These are phyloP conservation scores for Hemitrygon akajei DNA, from an alignment of 2,797 vertebrate genomes.

Conservation along the genomic window DNA sequence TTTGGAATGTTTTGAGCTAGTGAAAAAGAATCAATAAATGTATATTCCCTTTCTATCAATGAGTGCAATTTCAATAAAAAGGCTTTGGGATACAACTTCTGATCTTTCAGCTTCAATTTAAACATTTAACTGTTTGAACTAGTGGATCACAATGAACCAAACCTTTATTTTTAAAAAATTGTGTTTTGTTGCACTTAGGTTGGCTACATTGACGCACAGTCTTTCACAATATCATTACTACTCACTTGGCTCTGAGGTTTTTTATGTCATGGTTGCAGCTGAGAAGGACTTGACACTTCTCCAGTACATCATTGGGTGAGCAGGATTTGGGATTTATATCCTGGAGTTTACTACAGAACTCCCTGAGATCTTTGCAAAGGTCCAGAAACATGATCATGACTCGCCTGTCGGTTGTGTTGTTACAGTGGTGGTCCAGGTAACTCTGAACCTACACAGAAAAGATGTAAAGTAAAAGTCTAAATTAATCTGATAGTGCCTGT, in stretches of 20 bases:
- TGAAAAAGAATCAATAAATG: neutral
- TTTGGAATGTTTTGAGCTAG: too few species aligned
- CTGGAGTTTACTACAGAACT: conserved; percentile 53
- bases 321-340: conserved; percentile 43
- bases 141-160: neutral
- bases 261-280: conserved; percentile 61
- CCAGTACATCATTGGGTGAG: conserved; percentile 46
- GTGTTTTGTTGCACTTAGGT: too few species aligned
- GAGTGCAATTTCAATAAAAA: neutral
- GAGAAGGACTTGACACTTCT: conserved; percentile 58
- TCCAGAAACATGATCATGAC: conserved; percentile 61
- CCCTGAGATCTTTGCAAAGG: conserved; percentile 55
- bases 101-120: neutral
- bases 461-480: neutral
- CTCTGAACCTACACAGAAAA: conserved; percentile 56
- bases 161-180: neutral
- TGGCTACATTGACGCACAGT: neutral
- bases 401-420: conserved; percentile 58
- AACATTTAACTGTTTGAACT: neutral
- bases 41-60: neutral
- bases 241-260: conserved; percentile 62
- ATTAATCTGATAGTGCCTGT: neutral
- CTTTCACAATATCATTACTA: conserved; percentile 24
- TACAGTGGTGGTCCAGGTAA: conserved; percentile 63
- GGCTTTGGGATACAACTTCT: neutral